Evolutionary conservation across 2,888 invertebrate genomes (phyloP).

Genomic region (Ornithoptera alexandrae): DNA sequence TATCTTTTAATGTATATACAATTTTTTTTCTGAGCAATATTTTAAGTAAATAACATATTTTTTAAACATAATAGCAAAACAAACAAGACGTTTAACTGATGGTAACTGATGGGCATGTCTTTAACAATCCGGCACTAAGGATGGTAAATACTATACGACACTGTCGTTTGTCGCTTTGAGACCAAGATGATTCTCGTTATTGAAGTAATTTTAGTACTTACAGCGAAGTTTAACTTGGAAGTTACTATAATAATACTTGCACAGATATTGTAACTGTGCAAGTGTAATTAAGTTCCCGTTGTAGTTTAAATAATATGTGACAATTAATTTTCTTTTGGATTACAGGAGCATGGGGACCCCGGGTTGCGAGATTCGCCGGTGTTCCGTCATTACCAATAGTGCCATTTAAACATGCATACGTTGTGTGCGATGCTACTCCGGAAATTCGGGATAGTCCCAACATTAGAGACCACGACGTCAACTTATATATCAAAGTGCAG

Average conservation of each 20-base stretch:
- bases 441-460: constrained; percentile 89
- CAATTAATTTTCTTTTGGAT: not conserved
- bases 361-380: constrained; percentile 84
- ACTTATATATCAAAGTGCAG: constrained; percentile 90
- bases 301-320: too few relatives aligned
- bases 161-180: too few relatives aligned
- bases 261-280: too few relatives aligned
- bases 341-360: constrained; percentile 88
- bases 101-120: not conserved
- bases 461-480: constrained; percentile 91
- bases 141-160: too few relatives aligned
- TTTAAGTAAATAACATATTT: not conserved
- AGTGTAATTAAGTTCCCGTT: too few relatives aligned
- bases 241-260: too few relatives aligned
- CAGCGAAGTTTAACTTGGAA: too few relatives aligned
- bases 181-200: too few relatives aligned
- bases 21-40: not conserved
- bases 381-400: constrained; percentile 85
- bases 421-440: constrained; percentile 88
- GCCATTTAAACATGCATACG: constrained; percentile 93
- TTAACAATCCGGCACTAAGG: too few relatives aligned
- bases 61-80: not conserved
- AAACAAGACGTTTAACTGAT: not conserved
- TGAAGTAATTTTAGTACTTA: too few relatives aligned
- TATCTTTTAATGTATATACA: not conserved